Conservation (phyloP, 2,113 vertebrate species). For the Genyomyrus donnyi region DNA sequence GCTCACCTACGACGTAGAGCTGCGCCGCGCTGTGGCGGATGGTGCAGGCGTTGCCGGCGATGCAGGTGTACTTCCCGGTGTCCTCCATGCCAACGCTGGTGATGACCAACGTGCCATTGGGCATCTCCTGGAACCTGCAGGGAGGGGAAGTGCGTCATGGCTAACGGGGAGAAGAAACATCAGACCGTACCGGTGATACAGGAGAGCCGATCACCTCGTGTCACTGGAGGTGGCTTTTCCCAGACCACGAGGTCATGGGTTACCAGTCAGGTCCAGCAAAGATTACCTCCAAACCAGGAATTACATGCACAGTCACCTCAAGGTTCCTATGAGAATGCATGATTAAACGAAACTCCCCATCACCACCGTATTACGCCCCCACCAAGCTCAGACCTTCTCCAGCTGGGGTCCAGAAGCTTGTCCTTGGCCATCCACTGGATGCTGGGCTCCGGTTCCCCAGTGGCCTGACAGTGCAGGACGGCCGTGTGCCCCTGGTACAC, state of each 20-base stretch:
- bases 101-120: slow-evolving; percentile 87
- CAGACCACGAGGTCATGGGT: background rate
- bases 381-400: slow-evolving; percentile 60
- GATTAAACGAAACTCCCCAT: background rate
- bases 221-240: background rate
- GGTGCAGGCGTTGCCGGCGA: slow-evolving; percentile 91
- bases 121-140: slow-evolving; percentile 83
- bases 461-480: slow-evolving; percentile 90
- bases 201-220: background rate
- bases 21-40: slow-evolving; percentile 79
- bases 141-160: background rate
- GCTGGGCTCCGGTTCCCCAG: slow-evolving; percentile 77
- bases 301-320: background rate
- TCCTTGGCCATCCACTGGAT: slow-evolving; percentile 94
- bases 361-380: background rate
- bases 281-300: background rate
- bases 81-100: slow-evolving; percentile 78
- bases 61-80: slow-evolving; percentile 85
- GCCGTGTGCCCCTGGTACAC: slow-evolving; percentile 93
- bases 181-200: background rate
- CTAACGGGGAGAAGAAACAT: background rate
- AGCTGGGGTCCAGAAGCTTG: slow-evolving; percentile 70
- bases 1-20: slow-evolving; percentile 88
- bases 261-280: background rate
- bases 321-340: background rate